Evolutionary conservation across 1,140 invertebrate species (phyloP), one percentile per base, ranked within the genome.

Genomic region (Pseudoatta argentina): DNA sequence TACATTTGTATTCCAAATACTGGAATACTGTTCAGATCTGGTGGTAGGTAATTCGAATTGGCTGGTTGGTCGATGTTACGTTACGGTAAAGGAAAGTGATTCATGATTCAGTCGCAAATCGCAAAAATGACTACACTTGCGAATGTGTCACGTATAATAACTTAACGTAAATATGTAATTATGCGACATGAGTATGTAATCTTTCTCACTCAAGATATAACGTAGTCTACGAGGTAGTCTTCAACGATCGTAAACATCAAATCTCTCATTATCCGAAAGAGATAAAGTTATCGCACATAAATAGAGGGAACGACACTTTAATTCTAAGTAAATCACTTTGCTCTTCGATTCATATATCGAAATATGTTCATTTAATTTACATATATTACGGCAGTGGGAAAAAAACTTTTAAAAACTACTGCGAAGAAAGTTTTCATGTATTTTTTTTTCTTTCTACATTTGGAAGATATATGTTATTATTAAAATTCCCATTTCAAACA

Each of bases 41-140:
- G 27, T 30, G 27, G 61, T 72, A 24, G 16, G 21, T 66, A 69
- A 79, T 16, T 27, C 69, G 48, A 87, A 87, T 87, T 79, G 87
- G 72, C 44, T n/a, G 78, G 55, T 30, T 53, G 14, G 72, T 81
- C 87, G 79, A 53, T 63, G 73, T 87, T 81, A 82, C 59, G 86
- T 89, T 59, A 3, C 51, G 71, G 77, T 64, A 86, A 76, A 7
- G 63, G 57, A 53, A 24, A 51, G 12, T 88, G 88, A 89, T 89
- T 89, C 76, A 86, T n/a, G 63, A 81, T 75, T 73, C 10, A 44
- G 39, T 44, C 64, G 61, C 61, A 73, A 79, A 69, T 86, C 57
- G 21, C 81, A 75, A 79, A 79, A 59, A 44, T 55, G 59, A 48
- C 10, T 59, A 44, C 16, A 53, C 48, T 48, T 3, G 39, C 24